Percentiles rank a stretch among this genome's conserved stretches.
Evolutionary conservation across 2,888 invertebrate species (phyloP).

Genomic region (Noctua comes): DNA sequence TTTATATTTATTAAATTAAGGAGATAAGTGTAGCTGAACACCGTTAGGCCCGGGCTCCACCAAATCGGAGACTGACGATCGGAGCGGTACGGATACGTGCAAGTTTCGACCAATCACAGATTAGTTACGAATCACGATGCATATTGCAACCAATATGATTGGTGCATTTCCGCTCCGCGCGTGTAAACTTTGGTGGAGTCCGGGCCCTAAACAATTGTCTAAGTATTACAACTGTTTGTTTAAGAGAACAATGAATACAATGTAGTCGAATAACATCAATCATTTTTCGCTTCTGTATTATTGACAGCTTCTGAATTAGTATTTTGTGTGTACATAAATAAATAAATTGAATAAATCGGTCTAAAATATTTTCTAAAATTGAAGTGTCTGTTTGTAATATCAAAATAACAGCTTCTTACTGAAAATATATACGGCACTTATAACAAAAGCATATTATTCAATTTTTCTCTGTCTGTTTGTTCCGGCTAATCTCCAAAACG

Average conservation of each 20-base stretch:
- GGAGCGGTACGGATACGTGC: neutral
- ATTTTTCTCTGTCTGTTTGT: too few relatives aligned
- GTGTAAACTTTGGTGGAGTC: neutral
- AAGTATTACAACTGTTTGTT: neutral
- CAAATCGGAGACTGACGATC: neutral
- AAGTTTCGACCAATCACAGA: neutral
- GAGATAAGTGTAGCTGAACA: neutral
- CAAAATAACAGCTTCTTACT: too few relatives aligned
- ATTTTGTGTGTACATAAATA: too few relatives aligned
- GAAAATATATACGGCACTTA: too few relatives aligned
- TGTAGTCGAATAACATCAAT: neutral
- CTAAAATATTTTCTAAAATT: neutral
- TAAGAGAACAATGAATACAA: neutral
- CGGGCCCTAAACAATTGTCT: neutral
- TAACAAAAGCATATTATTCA: too few relatives aligned
- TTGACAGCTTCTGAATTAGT: too few relatives aligned
- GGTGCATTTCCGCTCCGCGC: neutral
- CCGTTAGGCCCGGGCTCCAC: neutral
- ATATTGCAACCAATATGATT: neutral
- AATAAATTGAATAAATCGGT: too few relatives aligned
- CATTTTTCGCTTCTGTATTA: neutral
- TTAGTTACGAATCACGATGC: neutral
- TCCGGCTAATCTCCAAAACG: too few relatives aligned
- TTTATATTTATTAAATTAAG: constrained; percentile 3
- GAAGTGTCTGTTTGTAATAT: too few relatives aligned